Conservation (phyloP, 2,797 vertebrate genomes). For the Mallotus villosus region DNA sequence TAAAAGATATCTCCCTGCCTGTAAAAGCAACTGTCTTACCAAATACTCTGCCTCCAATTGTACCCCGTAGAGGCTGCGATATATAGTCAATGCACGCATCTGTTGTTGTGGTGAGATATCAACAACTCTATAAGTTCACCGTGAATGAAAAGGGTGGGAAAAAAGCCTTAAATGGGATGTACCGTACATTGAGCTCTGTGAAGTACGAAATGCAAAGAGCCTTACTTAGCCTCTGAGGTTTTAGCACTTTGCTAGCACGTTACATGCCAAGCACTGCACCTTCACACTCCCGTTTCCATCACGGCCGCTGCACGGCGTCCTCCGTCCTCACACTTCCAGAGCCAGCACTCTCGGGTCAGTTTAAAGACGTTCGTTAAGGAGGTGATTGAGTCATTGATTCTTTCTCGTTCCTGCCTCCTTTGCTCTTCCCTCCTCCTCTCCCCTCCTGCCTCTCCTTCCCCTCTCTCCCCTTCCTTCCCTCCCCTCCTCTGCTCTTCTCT, state of each 20-base stretch:
- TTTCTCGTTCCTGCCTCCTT: conserved; percentile 35
- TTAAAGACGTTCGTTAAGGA: conserved; percentile 41
- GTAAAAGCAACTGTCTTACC: no score
- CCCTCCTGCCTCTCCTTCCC: neutral
- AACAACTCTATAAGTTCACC: no score
- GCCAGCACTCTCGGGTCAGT: conserved; percentile 27
- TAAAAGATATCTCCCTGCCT: no score
- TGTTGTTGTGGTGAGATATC: no score
- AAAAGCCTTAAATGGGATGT: no score
- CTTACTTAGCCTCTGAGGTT: neutral
- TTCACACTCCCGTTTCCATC: conserved; percentile 1
- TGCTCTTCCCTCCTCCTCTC: neutral
- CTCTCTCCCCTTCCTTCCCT: conserved; percentile 5
- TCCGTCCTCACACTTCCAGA: conserved; percentile 1
- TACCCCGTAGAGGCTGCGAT: no score
- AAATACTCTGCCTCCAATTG: no score
- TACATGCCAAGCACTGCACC: neutral
- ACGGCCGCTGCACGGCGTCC: neutral
- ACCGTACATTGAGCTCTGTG: no score
- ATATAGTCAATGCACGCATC: no score
- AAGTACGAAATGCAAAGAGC: no score
- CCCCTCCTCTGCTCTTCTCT: neutral
- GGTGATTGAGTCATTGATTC: conserved; percentile 42
- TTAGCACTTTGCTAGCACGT: neutral
- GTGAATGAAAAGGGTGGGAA: no score